Evolutionary conservation across 2,113 vertebrate genomes (phyloP), one percentile per base, ranked within the genome.

Genomic region (Gambusia holbrooki): DNA sequence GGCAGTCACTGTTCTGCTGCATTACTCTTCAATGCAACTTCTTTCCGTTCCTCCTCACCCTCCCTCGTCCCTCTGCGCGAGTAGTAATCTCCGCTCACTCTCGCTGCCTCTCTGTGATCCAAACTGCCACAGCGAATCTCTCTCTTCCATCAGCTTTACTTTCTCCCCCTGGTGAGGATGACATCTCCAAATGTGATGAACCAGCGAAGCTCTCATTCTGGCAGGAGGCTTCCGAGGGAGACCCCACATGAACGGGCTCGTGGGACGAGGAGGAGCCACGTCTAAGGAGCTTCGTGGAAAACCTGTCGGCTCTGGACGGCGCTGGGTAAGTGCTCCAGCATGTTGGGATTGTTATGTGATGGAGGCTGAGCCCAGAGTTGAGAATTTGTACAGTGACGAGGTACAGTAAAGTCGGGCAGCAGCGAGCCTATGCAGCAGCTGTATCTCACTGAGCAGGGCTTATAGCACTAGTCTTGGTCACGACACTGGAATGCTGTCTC

Each of bases 111-210:
- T 25, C 87, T 86, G 82, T 79, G 71, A 30, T 79, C 88, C 84
- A 60, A 77, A 45, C 83, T 82, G 82, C 84, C 84, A 87, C 85
- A 69, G 77, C 13, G 27, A 76, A 72, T 80, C 74, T 71, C 87
- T 87, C 88, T 77, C 74, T 65, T 81, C 87, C 85, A 91, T 89
- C 89, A 87, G 95, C 87, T 96, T 92, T 95, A 92, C 96, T 95
- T 95, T 95, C 84, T 87, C 94, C 96, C 94, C 94, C 35, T 37
- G 93, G 91, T 93, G 96, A 97, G 86, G 96, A 99, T 98, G 98
- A 96, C 95, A 96, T 95, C 94, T 96, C 94, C 91, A 91, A 96
- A 96, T 96, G 93, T 93, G 96, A 97, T 95, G 95, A 97, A 95
- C 92, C 97, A 92, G 95, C 96, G 93, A 95, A 95, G 94, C 96